Percentiles rank a stretch among this genome's conserved stretches.
These are phyloP conservation scores for Graphium colonna DNA, from an alignment of 2,888 invertebrate species.

Conservation along the genomic window DNA sequence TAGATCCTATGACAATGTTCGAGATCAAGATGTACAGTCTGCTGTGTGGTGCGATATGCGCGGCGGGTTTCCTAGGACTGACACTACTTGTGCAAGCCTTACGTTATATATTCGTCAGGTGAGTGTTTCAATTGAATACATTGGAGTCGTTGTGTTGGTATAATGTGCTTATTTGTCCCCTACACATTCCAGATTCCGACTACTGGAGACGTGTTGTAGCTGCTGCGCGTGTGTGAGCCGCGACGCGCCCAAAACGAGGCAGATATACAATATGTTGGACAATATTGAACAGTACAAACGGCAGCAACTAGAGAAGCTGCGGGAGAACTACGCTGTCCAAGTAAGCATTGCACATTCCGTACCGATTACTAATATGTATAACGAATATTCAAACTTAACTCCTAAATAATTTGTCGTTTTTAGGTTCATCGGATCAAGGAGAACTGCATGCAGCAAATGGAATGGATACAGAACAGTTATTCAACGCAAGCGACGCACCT, in stretches of 20 bases:
- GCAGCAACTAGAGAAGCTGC: slow-evolving; percentile 91
- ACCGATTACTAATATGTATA: not conserved
- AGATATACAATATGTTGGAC: slow-evolving; percentile 93
- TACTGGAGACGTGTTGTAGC: slow-evolving; percentile 87
- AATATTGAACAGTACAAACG: slow-evolving; percentile 94
- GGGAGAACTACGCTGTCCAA: slow-evolving; percentile 96
- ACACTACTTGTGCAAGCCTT: slow-evolving; percentile 90
- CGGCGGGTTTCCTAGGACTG: slow-evolving; percentile 87
- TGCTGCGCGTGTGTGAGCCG: slow-evolving; percentile 87
- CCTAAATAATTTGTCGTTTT: slow-evolving; percentile 22
- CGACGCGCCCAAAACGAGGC: slow-evolving; percentile 88
- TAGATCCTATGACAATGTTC: slow-evolving; percentile 92
- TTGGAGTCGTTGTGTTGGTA: not conserved
- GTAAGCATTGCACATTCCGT: slow-evolving; percentile 56
- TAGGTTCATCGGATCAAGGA: slow-evolving; percentile 94
- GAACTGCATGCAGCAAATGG: slow-evolving; percentile 96
- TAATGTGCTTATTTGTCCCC: not conserved
- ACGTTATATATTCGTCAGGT: slow-evolving; percentile 85
- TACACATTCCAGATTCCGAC: slow-evolving; percentile 82
- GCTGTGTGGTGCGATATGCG: slow-evolving; percentile 88
- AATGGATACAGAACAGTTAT: slow-evolving; percentile 96
- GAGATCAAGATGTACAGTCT: slow-evolving; percentile 92
- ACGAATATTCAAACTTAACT: not conserved
- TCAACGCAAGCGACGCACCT: slow-evolving; percentile 92
- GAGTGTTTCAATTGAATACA: slow-evolving; percentile 45